Base-by-base conservation (phyloP, 2,888 invertebrate species). In the Germaria angustata region DNA sequence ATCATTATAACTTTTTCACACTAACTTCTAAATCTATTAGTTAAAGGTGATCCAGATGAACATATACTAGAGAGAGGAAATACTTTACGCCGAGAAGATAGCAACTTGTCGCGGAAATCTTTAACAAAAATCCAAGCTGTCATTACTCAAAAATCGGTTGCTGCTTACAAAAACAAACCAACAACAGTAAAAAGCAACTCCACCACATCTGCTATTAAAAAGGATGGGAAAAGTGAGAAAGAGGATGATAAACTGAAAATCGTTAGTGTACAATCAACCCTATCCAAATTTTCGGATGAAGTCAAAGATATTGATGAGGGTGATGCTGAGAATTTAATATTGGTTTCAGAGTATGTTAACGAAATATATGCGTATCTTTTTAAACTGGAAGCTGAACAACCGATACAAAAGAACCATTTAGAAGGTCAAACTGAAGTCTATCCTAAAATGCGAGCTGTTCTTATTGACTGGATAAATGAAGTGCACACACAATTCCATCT, bases 391-490 rank as follows among this genome's bases (percentile, higher is more conserved):
- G 89, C 90, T 17, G 92, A 93, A 85, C 95, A 94, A 90, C 92
- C 93, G 2, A 93, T 98, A 76, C 90, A 92, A 44, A 89, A 91
- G 17, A 93, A 94, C 87, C 95, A 95, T 90, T 92, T 98, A 85
- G 92, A 92, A 53, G 94, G 93, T 39, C 95, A 95, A 91, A 91
- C 85, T 53, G 90, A 91, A 84, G 93, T 98, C 11, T 96, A 95
- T 11, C 93, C 95, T 1, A 95, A 94, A 87, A 99, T 99, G 98
- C 93, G 99, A 83, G 92, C 95, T 13, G 95, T 98, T 59, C 93
- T 99, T 15, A 93, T 99, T 80, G 97, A 99, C 90, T 99, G 99
- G 99, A 92, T 99, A 68, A 95, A 97, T 15, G 97, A 98, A 88
- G 97, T 99, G 8, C 97, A 98, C 86, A 92, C 93, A 63, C 95